Percentiles rank a stretch among this genome's conserved stretches.
These are phyloP conservation scores for Ceuthmochares aereus DNA, from an alignment of 2,113 vertebrate genomes.

Conservation along the genomic window DNA sequence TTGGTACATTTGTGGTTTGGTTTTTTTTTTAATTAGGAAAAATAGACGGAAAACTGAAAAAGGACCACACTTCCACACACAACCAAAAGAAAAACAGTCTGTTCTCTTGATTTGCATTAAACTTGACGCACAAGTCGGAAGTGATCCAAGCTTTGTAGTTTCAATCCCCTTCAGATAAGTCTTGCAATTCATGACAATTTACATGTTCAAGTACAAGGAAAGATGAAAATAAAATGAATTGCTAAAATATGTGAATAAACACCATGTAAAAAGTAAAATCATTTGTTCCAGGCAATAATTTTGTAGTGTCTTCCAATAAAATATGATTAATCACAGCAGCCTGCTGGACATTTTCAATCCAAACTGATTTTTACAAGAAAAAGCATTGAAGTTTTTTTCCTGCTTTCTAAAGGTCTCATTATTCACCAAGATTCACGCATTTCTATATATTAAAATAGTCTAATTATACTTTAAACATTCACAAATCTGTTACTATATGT, in stretches of 20 bases:
- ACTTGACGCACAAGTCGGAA: neutral
- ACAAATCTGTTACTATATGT: neutral
- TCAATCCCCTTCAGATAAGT: neutral
- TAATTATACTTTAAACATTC: neutral
- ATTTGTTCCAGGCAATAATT: accelerated
- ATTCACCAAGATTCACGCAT: neutral
- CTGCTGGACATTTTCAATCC: neutral
- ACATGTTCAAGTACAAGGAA: neutral
- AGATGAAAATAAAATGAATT: neutral
- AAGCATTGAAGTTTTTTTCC: neutral
- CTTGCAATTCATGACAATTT: neutral
- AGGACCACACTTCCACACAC: accelerated
- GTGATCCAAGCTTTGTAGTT: neutral
- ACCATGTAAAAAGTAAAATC: neutral
- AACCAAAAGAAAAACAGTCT: neutral
- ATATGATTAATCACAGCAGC: neutral
- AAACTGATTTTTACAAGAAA: neutral
- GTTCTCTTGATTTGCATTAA: neutral
- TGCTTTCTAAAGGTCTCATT: neutral
- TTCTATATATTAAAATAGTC: neutral
- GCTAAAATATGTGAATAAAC: neutral
- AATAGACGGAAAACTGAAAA: neutral
- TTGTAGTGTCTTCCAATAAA: neutral
- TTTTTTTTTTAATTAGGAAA: neutral
- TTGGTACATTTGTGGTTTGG: too few species aligned